Evolutionary conservation across 2,113 vertebrate genomes (phyloP).

Genomic region (Xiphias gladius): DNA sequence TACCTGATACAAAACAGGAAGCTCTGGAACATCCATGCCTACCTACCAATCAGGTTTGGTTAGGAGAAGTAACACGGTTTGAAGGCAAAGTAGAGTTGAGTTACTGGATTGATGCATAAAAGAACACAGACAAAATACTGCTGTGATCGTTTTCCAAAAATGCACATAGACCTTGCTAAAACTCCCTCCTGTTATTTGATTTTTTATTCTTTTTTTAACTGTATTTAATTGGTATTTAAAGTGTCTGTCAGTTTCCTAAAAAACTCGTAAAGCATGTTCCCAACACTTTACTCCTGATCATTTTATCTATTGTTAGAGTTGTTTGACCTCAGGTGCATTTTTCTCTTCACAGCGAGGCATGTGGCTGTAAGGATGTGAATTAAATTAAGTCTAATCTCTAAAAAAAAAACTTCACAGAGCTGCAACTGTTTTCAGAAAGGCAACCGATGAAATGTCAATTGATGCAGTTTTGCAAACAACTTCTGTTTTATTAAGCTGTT

Average conservation of each 20-base stretch:
- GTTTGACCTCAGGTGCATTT: background rate
- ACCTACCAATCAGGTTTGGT: conserved; percentile 52
- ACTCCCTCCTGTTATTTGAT: background rate
- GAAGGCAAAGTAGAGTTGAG: background rate
- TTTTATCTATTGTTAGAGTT: background rate
- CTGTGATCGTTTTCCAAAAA: background rate
- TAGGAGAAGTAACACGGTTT: background rate
- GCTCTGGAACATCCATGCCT: background rate
- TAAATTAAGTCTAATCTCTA: background rate
- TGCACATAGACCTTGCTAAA: background rate
- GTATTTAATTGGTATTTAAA: no score
- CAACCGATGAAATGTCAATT: background rate
- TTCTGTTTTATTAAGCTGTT: no score
- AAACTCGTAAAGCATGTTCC: background rate
- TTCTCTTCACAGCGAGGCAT: no score
- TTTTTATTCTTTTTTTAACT: background rate
- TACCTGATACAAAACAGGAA: conserved; percentile 57
- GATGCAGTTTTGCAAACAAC: background rate
- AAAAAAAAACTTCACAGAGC: background rate
- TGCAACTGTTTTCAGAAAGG: background rate
- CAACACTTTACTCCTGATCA: background rate
- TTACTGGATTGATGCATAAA: background rate
- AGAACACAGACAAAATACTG: background rate
- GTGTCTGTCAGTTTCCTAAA: background rate
- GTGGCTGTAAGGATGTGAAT: background rate